Conservation (phyloP, 64 coral and sea anemone genomes). For the Pachyseris speciosa region DNA sequence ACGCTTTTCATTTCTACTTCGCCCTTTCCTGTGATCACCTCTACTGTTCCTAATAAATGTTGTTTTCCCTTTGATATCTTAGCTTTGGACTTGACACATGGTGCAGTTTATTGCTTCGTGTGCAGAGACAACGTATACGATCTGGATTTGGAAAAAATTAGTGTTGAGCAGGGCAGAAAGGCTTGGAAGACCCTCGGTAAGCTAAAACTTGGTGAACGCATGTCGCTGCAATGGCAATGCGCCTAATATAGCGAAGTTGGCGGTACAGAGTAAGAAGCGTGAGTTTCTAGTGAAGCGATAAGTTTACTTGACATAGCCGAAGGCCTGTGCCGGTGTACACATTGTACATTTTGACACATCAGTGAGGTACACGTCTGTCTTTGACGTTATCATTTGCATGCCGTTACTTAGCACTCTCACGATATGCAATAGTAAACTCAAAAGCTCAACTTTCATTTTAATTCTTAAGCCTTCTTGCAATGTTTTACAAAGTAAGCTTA, state of each 20-base stretch:
- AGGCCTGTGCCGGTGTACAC: too few relatives aligned
- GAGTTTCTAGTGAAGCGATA: background rate
- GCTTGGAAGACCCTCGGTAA: constrained; percentile 86
- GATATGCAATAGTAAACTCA: too few relatives aligned
- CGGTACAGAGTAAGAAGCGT: background rate
- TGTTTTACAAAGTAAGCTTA: background rate
- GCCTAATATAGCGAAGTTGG: background rate
- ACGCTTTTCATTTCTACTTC: background rate
- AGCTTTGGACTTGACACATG: constrained; percentile 95
- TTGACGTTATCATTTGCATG: background rate
- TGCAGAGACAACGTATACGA: constrained; percentile 95
- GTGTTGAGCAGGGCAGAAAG: constrained; percentile 71
- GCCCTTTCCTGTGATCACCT: background rate
- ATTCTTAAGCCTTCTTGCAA: background rate
- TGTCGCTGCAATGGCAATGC: background rate
- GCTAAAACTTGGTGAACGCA: background rate
- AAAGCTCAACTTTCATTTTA: background rate
- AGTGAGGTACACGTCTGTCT: background rate
- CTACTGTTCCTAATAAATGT: background rate
- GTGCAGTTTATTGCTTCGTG: constrained; percentile 88
- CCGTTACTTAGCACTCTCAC: background rate
- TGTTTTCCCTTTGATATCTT: constrained; percentile 16
- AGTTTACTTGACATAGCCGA: background rate
- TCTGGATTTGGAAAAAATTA: constrained; percentile 85
- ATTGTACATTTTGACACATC: constrained; percentile 6